Evolutionary conservation across 2,888 invertebrate genomes (phyloP).

Genomic region (Leucophenga montana): DNA sequence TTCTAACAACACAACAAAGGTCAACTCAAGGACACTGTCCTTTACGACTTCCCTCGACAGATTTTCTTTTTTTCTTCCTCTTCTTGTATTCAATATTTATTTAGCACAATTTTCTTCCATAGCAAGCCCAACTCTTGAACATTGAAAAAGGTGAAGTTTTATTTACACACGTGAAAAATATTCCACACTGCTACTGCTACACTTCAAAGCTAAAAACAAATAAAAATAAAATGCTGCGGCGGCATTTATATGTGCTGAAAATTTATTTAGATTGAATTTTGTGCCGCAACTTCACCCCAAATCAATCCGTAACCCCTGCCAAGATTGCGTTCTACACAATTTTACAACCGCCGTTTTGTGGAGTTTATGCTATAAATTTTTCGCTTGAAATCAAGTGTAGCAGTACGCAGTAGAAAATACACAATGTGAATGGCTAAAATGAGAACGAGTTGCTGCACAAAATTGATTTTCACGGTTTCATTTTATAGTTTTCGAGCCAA

Average conservation of each 20-base stretch:
- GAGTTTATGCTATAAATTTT: not conserved
- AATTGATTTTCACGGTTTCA: not conserved
- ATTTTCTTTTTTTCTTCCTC: too few species aligned
- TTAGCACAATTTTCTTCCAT: too few species aligned
- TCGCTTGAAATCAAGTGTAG: not conserved
- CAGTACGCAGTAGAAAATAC: too few species aligned
- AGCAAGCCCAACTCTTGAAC: too few species aligned
- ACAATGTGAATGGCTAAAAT: too few species aligned
- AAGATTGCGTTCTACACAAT: too few species aligned
- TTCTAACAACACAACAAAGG: too few species aligned
- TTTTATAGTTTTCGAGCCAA: conserved; percentile 2
- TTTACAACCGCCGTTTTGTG: not conserved
- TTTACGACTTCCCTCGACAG: too few species aligned
- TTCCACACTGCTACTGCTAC: not conserved
- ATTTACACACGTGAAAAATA: conserved; percentile 8
- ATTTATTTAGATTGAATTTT: conserved; percentile 60
- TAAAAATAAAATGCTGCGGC: conserved; percentile 57
- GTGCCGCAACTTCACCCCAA: conserved; percentile 14
- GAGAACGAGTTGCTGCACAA: not conserved
- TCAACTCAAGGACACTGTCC: too few species aligned
- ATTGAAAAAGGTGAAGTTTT: not conserved
- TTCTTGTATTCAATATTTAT: too few species aligned
- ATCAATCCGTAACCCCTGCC: too few species aligned
- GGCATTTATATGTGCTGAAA: conserved; percentile 63
- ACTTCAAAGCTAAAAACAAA: conserved; percentile 13